Evolutionary conservation across 2,113 vertebrate genomes (phyloP).

Genomic region (Pedetes capensis): DNA sequence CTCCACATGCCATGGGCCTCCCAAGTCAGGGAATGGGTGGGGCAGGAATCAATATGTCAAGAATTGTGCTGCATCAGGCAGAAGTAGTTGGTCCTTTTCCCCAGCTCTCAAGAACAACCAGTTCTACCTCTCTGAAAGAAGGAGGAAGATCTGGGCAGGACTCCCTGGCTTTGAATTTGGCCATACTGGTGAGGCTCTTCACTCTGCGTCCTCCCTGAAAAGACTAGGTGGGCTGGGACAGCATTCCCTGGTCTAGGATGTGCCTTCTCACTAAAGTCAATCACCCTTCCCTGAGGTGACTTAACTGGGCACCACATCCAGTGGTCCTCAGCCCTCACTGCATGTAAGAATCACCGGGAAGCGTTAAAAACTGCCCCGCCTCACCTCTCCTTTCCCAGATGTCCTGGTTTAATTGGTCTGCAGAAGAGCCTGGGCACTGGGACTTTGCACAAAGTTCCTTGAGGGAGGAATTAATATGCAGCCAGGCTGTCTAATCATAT

Average conservation of each 20-base stretch:
- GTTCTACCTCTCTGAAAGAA: background rate
- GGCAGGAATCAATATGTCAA: background rate
- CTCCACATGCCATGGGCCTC: background rate
- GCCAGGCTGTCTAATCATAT: background rate
- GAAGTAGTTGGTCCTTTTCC: background rate
- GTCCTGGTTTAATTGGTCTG: background rate
- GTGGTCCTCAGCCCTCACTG: background rate
- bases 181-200: too few relatives aligned
- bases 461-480: background rate
- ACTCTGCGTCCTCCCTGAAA: background rate
- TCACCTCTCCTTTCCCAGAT: rapidly evolving
- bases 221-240: background rate
- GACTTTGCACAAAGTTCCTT: background rate
- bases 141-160: background rate
- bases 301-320: background rate
- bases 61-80: background rate
- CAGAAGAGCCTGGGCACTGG: background rate
- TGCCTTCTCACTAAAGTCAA: background rate
- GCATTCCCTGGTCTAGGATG: background rate
- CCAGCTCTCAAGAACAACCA: background rate
- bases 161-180: background rate
- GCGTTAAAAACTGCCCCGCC: background rate
- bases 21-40: background rate
- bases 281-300: background rate
- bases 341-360: background rate